Evolutionary conservation across 2,888 invertebrate species (phyloP), one percentile per base, ranked within the genome.

Genomic region (Sphaeridia pumilis): DNA sequence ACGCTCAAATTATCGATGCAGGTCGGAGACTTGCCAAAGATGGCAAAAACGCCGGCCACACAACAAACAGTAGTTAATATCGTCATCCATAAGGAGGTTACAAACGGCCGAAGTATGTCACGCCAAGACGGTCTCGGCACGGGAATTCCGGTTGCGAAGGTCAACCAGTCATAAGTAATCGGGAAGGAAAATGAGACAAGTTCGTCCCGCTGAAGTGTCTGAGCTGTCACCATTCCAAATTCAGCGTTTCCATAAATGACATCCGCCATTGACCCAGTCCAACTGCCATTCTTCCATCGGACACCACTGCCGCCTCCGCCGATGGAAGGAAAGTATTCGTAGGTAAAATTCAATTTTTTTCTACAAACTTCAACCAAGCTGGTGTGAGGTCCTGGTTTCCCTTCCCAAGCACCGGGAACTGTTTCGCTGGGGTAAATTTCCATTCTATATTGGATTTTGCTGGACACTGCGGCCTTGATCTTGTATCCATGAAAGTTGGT

Each of bases 181-280:
- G 59, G 57, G 35, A 56, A 60, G 10, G 56, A 53, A 38, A 25
- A 38, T 10, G 55, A 60, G 2, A 60, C 59, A 1, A 57, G 28
- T 28, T 36, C 20, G 26, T 43, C 51, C 0, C 62, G 47, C 14
- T 27, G n/a, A 1, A 56, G 28, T 10, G 55, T 62, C 31, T 49
- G 45, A 2, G 57, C 62, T 10, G 59, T 58, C 0, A 57, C 57
- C 21, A 58, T 56, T 12, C 59, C 62, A 12, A 62, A 26, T 17
- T 62, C 58, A 2, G 59, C 57, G 24, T 47, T 53, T 1, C 20
- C 41, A 12, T 56, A 34, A 0, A 62, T 26, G 12, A 60, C 51
- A 27, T 60, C 60, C 5, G 56, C 58, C 10, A 60, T 56, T 7
- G 58, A 54, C 2, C 62, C 62, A 2, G 56, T 22, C 62, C 60